A percentile compares a stretch with the other conserved stretches of the same genome.
phyloP scores from a whole-genome alignment of 2,888 invertebrate genomes.

The Cosmorhoe ocellata region DNA sequence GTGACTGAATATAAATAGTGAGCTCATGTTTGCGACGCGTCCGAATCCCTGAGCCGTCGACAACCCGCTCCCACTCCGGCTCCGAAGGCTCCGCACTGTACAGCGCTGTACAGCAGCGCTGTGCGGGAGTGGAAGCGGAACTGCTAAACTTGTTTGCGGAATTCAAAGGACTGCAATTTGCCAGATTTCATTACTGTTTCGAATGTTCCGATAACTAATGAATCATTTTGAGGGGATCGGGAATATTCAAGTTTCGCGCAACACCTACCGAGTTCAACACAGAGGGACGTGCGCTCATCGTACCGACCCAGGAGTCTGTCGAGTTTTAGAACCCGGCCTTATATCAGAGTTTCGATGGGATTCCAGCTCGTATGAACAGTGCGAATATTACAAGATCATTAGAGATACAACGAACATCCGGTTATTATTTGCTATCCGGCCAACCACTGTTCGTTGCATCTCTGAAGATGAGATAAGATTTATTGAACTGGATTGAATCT shows the following conservation, averaged over 20 bases:
- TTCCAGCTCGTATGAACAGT: too few species aligned
- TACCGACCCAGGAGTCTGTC: too few species aligned
- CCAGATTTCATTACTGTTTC: slow-evolving; percentile 33
- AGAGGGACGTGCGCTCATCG: not conserved
- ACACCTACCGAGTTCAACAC: slow-evolving; percentile 2
- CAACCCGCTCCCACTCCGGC: slow-evolving; percentile 40
- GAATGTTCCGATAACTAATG: slow-evolving; percentile 24
- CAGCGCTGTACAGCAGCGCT: slow-evolving; percentile 42
- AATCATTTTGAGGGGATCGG: slow-evolving; percentile 10
- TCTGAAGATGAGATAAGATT: too few species aligned
- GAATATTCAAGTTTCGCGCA: not conserved
- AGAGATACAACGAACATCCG: too few species aligned
- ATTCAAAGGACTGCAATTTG: slow-evolving; percentile 44
- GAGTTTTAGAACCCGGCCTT: too few species aligned
- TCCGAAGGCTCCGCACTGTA: slow-evolving; percentile 43
- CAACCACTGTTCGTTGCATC: too few species aligned
- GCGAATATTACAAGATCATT: too few species aligned
- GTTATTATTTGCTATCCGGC: too few species aligned
- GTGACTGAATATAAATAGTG: too few species aligned
- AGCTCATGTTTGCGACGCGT: too few species aligned
- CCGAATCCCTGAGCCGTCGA: slow-evolving; percentile 28
- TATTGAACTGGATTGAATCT: too few species aligned
- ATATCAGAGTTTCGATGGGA: too few species aligned
- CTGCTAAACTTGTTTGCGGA: slow-evolving; percentile 46
- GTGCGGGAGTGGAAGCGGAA: slow-evolving; percentile 40